Conservation (phyloP, 2,888 invertebrate species). For the Agriopis leucophaearia region DNA sequence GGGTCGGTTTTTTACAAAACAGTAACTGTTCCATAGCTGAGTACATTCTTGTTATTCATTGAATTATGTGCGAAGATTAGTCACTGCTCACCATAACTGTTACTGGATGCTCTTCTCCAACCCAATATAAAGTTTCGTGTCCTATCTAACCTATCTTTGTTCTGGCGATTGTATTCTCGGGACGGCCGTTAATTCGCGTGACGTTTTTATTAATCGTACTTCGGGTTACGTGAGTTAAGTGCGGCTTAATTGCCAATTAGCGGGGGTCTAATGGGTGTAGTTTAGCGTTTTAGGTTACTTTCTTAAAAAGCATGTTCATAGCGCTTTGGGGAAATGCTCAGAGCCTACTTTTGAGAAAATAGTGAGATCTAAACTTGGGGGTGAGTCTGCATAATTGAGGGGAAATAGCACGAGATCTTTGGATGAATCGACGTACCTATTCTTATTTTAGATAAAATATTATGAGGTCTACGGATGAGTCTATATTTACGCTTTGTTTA, state of each 20-base stretch:
- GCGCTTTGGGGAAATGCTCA: not conserved
- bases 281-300: constrained; percentile 25
- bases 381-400: too few species aligned
- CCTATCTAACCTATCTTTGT: constrained; percentile 53
- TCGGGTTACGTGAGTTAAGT: constrained; percentile 37
- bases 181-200: constrained; percentile 39
- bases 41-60: not conserved
- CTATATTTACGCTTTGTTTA: too few species aligned
- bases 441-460: too few species aligned
- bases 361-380: too few species aligned
- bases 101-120: constrained; percentile 54
- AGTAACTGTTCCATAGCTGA: not conserved
- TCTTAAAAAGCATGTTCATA: constrained; percentile 11
- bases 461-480: too few species aligned
- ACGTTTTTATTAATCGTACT: constrained; percentile 40
- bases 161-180: constrained; percentile 36
- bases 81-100: constrained; percentile 48
- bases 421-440: too few species aligned
- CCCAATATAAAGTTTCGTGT: constrained; percentile 67
- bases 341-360: not conserved
- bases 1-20: too few species aligned
- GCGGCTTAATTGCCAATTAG: constrained; percentile 37
- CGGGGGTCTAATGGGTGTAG: constrained; percentile 26
- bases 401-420: too few species aligned
- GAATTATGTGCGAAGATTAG: not conserved